Conservation (phyloP, 2,888 invertebrate genomes). For the Ornithoptera priamus region DNA sequence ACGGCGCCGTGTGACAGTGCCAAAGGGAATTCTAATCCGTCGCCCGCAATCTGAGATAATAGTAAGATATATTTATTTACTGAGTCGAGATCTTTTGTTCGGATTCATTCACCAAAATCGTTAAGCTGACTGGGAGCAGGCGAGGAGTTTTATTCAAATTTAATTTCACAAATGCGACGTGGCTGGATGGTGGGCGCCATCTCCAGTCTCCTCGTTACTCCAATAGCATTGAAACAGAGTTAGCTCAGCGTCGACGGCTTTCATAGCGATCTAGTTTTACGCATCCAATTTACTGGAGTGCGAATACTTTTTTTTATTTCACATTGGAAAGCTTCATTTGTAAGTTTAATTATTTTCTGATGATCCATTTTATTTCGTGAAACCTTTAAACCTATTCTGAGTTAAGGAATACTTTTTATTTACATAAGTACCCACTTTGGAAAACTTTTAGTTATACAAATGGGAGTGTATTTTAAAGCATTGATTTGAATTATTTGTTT, state of each 20-base stretch:
- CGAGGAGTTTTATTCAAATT: constrained; percentile 15
- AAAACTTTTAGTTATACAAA: too few species aligned
- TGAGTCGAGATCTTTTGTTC: neutral
- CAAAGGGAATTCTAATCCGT: too few species aligned
- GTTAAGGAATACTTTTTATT: too few species aligned
- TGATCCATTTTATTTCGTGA: too few species aligned
- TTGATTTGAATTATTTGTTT: too few species aligned
- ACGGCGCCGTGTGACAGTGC: too few species aligned
- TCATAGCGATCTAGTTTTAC: constrained; percentile 14
- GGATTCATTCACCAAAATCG: neutral
- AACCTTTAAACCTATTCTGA: too few species aligned
- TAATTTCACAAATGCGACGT: constrained; percentile 19
- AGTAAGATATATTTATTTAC: too few species aligned
- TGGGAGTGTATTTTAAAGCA: too few species aligned
- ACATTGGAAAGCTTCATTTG: neutral
- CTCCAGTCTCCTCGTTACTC: neutral
- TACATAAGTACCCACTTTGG: too few species aligned
- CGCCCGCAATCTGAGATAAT: too few species aligned
- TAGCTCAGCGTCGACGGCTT: constrained; percentile 5
- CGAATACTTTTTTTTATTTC: neutral
- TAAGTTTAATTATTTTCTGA: neutral
- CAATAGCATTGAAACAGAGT: too few species aligned
- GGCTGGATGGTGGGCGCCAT: neutral
- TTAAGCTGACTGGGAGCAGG: neutral
- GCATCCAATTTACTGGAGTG: constrained; percentile 21